Percentiles rank a stretch among this genome's conserved stretches.
These are phyloP conservation scores for Channa argus DNA, from an alignment of 2,113 vertebrate genomes.

Conservation along the genomic window DNA sequence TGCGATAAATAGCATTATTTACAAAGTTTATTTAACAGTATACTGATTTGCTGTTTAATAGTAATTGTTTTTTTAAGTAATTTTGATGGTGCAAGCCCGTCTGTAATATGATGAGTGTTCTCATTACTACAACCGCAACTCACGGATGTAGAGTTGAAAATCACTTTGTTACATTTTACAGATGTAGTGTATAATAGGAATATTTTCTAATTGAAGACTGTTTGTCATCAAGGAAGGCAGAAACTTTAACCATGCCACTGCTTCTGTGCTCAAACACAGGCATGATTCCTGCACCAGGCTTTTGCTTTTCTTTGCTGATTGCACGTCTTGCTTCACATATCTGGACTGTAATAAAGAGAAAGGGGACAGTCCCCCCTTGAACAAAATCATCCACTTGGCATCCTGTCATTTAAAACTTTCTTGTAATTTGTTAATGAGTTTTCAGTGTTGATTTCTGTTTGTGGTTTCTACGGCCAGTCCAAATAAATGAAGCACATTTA, in stretches of 20 bases:
- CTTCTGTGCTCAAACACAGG: background rate
- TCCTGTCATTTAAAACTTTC: too few species aligned
- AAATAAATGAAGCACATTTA: too few species aligned
- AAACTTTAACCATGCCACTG: background rate
- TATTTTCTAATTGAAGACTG: too few species aligned
- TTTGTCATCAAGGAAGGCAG: too few species aligned
- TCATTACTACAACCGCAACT: background rate
- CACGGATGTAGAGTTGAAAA: too few species aligned
- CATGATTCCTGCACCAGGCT: background rate
- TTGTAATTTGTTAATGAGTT: background rate
- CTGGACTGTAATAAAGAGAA: background rate
- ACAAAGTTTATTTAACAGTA: background rate
- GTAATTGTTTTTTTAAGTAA: background rate
- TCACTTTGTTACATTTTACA: too few species aligned
- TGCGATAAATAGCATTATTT: too few species aligned
- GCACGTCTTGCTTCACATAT: background rate
- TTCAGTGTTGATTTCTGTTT: background rate
- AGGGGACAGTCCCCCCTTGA: background rate
- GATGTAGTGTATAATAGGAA: too few species aligned
- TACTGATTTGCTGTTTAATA: background rate
- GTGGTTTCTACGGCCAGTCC: background rate
- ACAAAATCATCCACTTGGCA: background rate
- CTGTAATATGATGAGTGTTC: background rate
- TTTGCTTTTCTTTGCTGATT: background rate
- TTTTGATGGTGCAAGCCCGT: background rate